These are phyloP conservation scores for Xanthia togata DNA, from an alignment of 2,888 invertebrate species.

Conservation along the genomic window DNA sequence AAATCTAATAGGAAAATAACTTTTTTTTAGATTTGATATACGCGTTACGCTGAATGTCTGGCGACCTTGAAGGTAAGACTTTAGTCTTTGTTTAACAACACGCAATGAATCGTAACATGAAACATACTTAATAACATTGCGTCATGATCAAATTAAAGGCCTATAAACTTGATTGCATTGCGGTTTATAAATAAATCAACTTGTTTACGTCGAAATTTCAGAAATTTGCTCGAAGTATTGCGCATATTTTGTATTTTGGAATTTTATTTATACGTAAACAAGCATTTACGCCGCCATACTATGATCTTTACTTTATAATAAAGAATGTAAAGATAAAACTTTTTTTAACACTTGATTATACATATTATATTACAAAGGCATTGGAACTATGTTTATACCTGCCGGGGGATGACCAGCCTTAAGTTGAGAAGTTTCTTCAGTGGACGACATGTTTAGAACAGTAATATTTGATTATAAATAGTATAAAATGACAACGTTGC, in stretches of 20 bases:
- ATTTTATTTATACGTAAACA: neutral
- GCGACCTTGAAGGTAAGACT: conserved; percentile 73
- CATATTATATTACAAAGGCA: conserved; percentile 59
- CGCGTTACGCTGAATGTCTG: conserved; percentile 29
- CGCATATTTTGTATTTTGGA: neutral
- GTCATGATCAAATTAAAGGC: conserved; percentile 63
- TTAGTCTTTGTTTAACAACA: conserved; percentile 77
- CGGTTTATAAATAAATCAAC: conserved; percentile 32
- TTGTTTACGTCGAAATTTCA: conserved; percentile 33
- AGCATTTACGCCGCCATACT: conserved; percentile 19
- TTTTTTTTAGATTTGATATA: neutral
- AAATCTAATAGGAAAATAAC: neutral
- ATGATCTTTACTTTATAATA: neutral
- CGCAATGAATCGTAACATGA: conserved; percentile 53
- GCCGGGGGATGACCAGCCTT: conserved; percentile 98
- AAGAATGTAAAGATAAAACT: neutral
- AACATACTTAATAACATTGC: conserved; percentile 53
- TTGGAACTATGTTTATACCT: conserved; percentile 90
- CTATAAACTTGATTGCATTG: conserved; percentile 31
- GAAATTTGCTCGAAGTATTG: neutral
- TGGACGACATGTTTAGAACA: conserved; percentile 81
- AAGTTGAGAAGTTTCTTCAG: conserved; percentile 92
- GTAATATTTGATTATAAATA: conserved; percentile 44
- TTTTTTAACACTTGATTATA: conserved; percentile 17
- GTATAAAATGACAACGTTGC: conserved; percentile 66